These are phyloP conservation scores for Diorhabda sublineata DNA, from an alignment of 1,140 invertebrate genomes.

Conservation along the genomic window DNA sequence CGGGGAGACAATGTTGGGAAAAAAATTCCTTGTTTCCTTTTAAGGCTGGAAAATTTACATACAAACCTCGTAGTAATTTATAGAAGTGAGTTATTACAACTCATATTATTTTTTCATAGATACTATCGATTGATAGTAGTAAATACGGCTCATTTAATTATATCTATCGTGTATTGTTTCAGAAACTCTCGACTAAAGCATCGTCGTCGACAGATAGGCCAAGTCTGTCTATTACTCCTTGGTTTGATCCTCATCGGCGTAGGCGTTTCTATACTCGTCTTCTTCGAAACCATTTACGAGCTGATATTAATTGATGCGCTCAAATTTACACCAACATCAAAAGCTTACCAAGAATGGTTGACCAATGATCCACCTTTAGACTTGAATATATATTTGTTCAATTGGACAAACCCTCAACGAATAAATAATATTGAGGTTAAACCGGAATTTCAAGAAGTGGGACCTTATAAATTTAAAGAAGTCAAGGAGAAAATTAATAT, in stretches of 20 bases:
- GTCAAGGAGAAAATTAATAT: conserved; percentile 67
- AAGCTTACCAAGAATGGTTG: conserved; percentile 38
- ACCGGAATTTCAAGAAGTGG: conserved; percentile 56
- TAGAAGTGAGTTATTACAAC: too few relatives aligned
- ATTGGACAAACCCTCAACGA: conserved; percentile 74
- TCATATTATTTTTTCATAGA: too few relatives aligned
- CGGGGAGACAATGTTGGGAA: too few relatives aligned
- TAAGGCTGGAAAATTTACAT: too few relatives aligned
- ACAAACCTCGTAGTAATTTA: too few relatives aligned
- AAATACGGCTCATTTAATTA: too few relatives aligned
- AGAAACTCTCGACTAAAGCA: conserved; percentile 27
- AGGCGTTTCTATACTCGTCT: conserved; percentile 27
- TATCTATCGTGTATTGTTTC: conserved; percentile 8
- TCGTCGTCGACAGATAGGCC: conserved; percentile 18
- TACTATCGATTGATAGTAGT: too few relatives aligned
- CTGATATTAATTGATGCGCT: conserved; percentile 27
- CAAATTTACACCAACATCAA: conserved; percentile 22
- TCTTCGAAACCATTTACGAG: conserved; percentile 31
- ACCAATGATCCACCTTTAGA: conserved; percentile 38
- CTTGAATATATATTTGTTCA: conserved; percentile 73
- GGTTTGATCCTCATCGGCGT: conserved; percentile 27
- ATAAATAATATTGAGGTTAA: conserved; percentile 49
- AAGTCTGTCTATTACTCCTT: conserved; percentile 27
- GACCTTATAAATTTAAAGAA: conserved; percentile 71
- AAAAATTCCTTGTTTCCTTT: too few relatives aligned